Evolutionary conservation across 2,113 vertebrate species (phyloP).

Genomic region (Cynoglossus semilaevis): DNA sequence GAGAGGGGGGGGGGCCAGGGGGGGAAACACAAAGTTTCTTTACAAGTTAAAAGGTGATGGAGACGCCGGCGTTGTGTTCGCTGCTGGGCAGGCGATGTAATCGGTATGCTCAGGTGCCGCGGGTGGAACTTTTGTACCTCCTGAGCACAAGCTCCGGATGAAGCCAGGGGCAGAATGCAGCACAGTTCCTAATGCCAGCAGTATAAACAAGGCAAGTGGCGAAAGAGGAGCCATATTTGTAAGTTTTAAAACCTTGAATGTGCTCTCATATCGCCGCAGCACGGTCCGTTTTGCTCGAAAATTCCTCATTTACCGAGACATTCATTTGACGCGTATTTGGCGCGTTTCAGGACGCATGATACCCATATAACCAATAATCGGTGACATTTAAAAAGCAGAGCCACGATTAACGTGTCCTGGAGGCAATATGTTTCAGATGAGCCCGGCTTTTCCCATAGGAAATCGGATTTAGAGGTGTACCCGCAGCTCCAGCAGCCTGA

Average conservation of each 20-base stretch:
- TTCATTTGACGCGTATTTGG: constrained; percentile 29
- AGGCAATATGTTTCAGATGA: background rate
- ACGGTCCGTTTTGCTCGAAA: too few species aligned
- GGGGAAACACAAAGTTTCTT: constrained; percentile 62
- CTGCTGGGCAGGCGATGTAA: constrained; percentile 8
- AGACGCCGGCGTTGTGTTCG: constrained; percentile 41
- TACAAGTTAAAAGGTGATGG: constrained; percentile 54
- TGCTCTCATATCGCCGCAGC: too few species aligned
- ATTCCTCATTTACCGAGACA: too few species aligned
- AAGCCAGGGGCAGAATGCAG: constrained; percentile 46
- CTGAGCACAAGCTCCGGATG: constrained; percentile 17
- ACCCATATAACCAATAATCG: too few species aligned
- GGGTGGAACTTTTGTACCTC: constrained; percentile 54
- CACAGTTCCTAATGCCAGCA: constrained; percentile 42
- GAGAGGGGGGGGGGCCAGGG: constrained; percentile 44
- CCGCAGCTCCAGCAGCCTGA: constrained; percentile 19
- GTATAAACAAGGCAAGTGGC: constrained; percentile 81
- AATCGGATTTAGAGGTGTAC: background rate
- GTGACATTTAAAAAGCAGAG: too few species aligned
- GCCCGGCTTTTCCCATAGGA: constrained; percentile 8
- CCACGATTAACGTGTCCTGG: too few species aligned
- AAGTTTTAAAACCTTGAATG: constrained; percentile 82
- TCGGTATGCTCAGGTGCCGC: constrained; percentile 26
- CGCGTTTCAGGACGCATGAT: constrained; percentile 22
- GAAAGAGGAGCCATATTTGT: constrained; percentile 91